Conservation (phyloP, 2,113 vertebrate species). For the Motacilla alba region DNA sequence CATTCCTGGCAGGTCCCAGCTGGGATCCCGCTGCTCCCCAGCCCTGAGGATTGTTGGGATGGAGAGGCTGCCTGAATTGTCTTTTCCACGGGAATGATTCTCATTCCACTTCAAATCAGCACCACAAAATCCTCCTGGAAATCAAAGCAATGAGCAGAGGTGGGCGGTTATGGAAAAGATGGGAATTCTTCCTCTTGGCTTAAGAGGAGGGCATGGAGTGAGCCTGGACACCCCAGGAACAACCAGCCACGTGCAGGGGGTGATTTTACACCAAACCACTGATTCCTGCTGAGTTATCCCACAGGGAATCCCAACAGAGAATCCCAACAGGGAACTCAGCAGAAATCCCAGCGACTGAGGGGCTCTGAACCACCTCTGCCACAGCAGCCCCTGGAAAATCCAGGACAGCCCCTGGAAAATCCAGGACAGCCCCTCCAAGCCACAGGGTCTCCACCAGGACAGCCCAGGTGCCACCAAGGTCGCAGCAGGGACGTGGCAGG, state of each 20-base stretch:
- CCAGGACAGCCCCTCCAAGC: background rate
- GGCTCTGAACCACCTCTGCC: background rate
- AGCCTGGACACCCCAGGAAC: background rate
- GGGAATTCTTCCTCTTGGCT: background rate
- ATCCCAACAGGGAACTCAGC: background rate
- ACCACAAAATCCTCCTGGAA: background rate
- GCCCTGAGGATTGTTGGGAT: background rate
- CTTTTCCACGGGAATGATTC: background rate
- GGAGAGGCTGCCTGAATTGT: no score
- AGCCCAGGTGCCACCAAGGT: background rate
- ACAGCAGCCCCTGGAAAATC: background rate
- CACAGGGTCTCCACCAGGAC: rapidly evolving
- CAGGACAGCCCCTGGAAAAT: background rate
- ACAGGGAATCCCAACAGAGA: background rate
- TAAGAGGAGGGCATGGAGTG: background rate
- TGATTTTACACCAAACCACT: background rate
- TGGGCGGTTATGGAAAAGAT: background rate
- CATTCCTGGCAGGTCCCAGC: background rate
- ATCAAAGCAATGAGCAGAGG: background rate
- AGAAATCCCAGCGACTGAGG: background rate
- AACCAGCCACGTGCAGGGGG: background rate
- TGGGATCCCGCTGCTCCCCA: background rate
- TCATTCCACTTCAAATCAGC: background rate
- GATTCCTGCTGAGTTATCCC: background rate
- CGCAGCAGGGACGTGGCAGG: rapidly evolving